Base-by-base conservation (phyloP, 2,113 vertebrate species). In the Melanotaenia duboulayi region DNA sequence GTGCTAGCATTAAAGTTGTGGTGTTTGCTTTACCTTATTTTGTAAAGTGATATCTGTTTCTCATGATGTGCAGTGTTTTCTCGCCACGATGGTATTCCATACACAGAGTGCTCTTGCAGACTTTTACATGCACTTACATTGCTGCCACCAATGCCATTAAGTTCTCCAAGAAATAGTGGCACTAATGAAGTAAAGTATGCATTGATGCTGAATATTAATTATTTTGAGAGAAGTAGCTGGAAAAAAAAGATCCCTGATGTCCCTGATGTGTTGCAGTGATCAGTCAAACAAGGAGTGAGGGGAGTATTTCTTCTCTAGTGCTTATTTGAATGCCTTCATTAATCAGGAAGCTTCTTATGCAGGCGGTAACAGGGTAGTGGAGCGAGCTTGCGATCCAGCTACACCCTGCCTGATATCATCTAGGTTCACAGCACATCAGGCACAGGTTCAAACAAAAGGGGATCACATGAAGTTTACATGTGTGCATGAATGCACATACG, bases 111-210 rank as follows among this genome's bases (percentile, higher is more conserved):
- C 79, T 65, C 66, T 40, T 44, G 55, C 39, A 5, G 16, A 11
- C 67, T 37, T 52, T 68, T 56, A 62, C 70, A 65, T 61, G 60
- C 37, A 19, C 60, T 13, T 62, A 58, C 65, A 42, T 48, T 42
- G 19, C 48, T 37, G 13, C 71, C 59, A 23, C 67, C 11, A 28
- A 40, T 52, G 52, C 82, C 84, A 88, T 88, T 85, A 88, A 57
- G 65, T 66, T 58, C 37, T 59, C 64, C 2, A 42, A 81, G 76
- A 84, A 87, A 87, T 91, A 71, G 76, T 68, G 17, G 24, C 61
- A 17, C 74, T 88, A 86, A 92, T 88, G 82, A 90, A 83, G 82
- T 75, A 77, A 85, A 60, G 54, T 73, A 55, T 83, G 81, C 87
- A 80, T 77, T 63, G 6, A 75, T 71, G 80, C 89, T 74, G 68